Conservation (phyloP, 2,888 invertebrate species). For the Tachystola acroxantha region DNA sequence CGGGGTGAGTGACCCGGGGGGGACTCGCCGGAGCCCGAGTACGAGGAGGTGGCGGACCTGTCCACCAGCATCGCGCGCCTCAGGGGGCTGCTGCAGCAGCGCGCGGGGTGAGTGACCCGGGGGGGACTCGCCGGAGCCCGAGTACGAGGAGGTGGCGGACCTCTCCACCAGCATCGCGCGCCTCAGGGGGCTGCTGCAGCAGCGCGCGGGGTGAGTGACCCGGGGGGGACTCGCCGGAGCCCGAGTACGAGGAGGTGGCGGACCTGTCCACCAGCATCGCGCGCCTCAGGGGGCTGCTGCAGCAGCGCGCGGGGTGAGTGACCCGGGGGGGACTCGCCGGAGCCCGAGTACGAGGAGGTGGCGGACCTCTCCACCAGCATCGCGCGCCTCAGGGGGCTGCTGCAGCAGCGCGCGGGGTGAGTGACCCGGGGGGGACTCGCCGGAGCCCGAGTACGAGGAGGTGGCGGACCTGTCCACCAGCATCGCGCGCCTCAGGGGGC, state of each 20-base stretch:
- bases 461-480: constrained; percentile 84
- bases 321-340: constrained; percentile 79
- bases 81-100: constrained; percentile 80
- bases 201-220: constrained; percentile 58
- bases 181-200: constrained; percentile 80
- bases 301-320: constrained; percentile 71
- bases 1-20: too few species aligned
- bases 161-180: constrained; percentile 85
- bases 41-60: constrained; percentile 85
- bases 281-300: constrained; percentile 80
- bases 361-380: constrained; percentile 85
- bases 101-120: too few species aligned
- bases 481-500: constrained; percentile 82
- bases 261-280: constrained; percentile 86
- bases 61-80: constrained; percentile 85
- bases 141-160: constrained; percentile 86
- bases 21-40: constrained; percentile 83
- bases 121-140: constrained; percentile 83
- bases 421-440: constrained; percentile 77
- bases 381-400: constrained; percentile 81
- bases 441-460: constrained; percentile 85
- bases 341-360: constrained; percentile 84
- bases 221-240: constrained; percentile 82
- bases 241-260: constrained; percentile 84
- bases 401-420: constrained; percentile 76